Evolutionary conservation across 1,140 invertebrate genomes (phyloP), one percentile per base, ranked within the genome.

Genomic region (Myzus persicae): DNA sequence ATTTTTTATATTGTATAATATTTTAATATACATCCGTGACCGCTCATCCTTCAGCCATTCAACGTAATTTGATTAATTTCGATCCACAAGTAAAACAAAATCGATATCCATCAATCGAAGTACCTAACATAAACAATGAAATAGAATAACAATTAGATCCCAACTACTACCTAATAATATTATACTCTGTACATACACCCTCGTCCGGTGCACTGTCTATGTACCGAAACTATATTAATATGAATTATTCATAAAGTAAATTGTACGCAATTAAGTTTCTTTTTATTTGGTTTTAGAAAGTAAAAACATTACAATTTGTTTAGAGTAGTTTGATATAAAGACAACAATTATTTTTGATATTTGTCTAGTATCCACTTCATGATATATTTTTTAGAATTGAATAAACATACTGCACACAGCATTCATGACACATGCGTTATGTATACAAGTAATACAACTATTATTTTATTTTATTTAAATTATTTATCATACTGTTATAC

Each of bases 301-400:
- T 84, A 42, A 42, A 84, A 40, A 84, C 38, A 84, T 84, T 84
- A 24, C 24, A 26, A 84, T 84, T 84, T 31, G 31, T 82, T 82
- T 82, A 20, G 76, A 82, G 76, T 38, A 82, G n/a, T 82, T 82
- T 82, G 38, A 38, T 82, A 82, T 82, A 82, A 82, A 82, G 36
- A 2, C 76, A 82, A 82, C 76, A 82, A 82, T 82, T 38, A 82
- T 82, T 82, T 82, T 82, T 22, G 8, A 82, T 82, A 82, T 38
- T 82, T 36, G 22, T 38, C 36, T 6, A 82, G 36, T 82, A 82
- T 82, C 36, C 8, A 38, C 76, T 24, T 82, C 76, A 36, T 82
- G 76, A 38, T 82, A 18, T 76, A 76, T 76, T 76, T n/a, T n/a
- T 1, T 76, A 4, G 59, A 76, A 76, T 76, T 76, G 31, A 76